Conservation (phyloP, 2,797 vertebrate species). For the Sylvilagus floridanus region DNA sequence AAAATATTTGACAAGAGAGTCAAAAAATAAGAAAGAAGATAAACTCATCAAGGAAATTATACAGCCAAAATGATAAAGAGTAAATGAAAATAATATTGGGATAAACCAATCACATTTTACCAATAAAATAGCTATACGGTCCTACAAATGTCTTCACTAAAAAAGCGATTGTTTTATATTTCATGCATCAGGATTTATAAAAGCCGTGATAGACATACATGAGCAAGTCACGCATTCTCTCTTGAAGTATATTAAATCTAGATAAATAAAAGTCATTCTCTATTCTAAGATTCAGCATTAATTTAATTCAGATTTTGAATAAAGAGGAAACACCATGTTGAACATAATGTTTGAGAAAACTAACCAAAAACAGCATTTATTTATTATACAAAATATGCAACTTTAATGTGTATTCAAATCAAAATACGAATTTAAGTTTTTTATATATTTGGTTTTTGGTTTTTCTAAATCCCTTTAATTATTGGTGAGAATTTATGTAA, state of each 20-base stretch:
- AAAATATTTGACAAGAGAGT: background rate
- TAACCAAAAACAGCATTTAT: background rate
- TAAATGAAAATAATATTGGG: background rate
- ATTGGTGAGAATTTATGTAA: background rate
- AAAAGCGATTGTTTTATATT: background rate
- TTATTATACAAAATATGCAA: background rate
- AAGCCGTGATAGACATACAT: background rate
- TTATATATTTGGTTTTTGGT: background rate
- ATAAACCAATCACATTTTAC: background rate
- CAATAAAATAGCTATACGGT: background rate
- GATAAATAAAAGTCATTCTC: background rate
- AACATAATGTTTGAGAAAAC: background rate
- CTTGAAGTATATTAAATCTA: background rate
- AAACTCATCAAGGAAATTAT: background rate
- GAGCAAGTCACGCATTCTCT: background rate
- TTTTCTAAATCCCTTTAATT: background rate
- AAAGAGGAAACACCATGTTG: background rate
- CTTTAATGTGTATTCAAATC: background rate
- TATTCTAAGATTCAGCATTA: background rate
- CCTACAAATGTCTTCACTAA: background rate
- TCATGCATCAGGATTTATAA: background rate
- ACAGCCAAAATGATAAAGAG: background rate
- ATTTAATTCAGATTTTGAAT: background rate
- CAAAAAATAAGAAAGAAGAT: background rate
- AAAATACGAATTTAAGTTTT: constrained; percentile 30